These are phyloP conservation scores for Gambelia wislizenii DNA, from an alignment of 2,797 vertebrate genomes.

Conservation along the genomic window DNA sequence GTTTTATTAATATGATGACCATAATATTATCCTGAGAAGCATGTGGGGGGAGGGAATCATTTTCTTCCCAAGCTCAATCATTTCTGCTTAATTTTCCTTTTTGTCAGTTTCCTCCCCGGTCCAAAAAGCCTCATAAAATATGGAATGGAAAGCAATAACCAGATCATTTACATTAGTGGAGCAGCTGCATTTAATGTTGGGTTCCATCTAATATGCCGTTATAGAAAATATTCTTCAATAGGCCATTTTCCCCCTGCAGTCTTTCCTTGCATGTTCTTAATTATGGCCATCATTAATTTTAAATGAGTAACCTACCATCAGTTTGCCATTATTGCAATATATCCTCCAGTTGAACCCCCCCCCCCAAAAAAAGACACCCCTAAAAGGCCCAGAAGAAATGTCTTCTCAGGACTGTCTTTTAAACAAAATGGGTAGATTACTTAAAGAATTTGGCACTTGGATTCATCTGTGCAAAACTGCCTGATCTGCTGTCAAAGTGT, in stretches of 20 bases:
- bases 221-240: slow-evolving; percentile 56
- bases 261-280: slow-evolving; percentile 73
- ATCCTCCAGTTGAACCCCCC: slow-evolving; percentile 64
- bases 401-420: slow-evolving; percentile 53
- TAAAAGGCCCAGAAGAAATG: slow-evolving; percentile 28
- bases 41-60: slow-evolving; percentile 43
- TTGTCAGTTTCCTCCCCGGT: slow-evolving; percentile 53
- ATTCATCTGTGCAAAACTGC: slow-evolving; percentile 56
- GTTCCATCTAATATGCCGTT: slow-evolving; percentile 60
- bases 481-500: slow-evolving; percentile 62
- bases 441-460: slow-evolving; percentile 70
- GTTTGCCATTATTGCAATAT: slow-evolving; percentile 58
- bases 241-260: slow-evolving; percentile 55
- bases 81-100: slow-evolving; percentile 67
- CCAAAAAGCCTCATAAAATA: slow-evolving; percentile 52
- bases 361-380: not conserved
- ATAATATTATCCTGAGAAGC: slow-evolving; percentile 39
- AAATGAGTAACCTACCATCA: slow-evolving; percentile 67
- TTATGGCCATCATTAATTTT: slow-evolving; percentile 76
- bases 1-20: slow-evolving; percentile 40
- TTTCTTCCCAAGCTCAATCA: slow-evolving; percentile 66
- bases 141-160: slow-evolving; percentile 46
- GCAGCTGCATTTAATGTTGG: slow-evolving; percentile 55
- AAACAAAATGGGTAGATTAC: slow-evolving; percentile 68
- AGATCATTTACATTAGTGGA: slow-evolving; percentile 72